phyloP scores from a whole-genome alignment of 2,113 vertebrate genomes.

The Oryzias melastigma region DNA sequence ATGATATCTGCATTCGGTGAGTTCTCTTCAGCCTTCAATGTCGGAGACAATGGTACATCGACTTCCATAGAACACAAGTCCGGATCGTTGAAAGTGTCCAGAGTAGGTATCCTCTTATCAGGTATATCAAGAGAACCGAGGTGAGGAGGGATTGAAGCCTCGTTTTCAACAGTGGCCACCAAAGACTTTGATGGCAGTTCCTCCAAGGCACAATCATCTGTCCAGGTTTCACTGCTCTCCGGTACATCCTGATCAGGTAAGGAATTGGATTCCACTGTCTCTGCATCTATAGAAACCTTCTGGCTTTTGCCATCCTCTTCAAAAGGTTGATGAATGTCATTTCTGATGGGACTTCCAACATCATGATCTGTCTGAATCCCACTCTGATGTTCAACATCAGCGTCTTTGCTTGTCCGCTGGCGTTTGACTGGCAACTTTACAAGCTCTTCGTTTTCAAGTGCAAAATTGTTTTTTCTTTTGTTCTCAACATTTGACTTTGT shows the following conservation, averaged over 20 bases:
- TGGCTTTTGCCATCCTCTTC: background rate
- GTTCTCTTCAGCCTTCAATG: background rate
- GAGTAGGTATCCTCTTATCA: background rate
- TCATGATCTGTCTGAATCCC: background rate
- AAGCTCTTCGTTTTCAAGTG: slow-evolving; percentile 37
- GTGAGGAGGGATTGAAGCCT: background rate
- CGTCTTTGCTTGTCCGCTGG: slow-evolving; percentile 37
- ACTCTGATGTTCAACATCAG: background rate
- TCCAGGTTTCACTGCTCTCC: background rate
- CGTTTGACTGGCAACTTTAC: slow-evolving; percentile 61
- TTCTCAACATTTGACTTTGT: slow-evolving; percentile 48
- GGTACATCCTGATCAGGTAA: background rate
- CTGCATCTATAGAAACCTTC: background rate
- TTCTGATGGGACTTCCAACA: background rate
- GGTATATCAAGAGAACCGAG: background rate
- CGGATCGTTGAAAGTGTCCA: background rate
- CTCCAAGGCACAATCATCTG: slow-evolving; percentile 3
- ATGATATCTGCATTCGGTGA: background rate
- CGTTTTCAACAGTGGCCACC: background rate
- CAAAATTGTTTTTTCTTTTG: slow-evolving; percentile 74
- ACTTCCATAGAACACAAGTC: background rate
- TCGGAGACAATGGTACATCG: background rate
- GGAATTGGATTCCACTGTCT: background rate
- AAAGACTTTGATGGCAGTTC: slow-evolving; percentile 5
- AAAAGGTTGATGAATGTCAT: slow-evolving; percentile 9